These are phyloP conservation scores for Myiozetetes cayanensis DNA, from an alignment of 2,113 vertebrate genomes.

Conservation along the genomic window DNA sequence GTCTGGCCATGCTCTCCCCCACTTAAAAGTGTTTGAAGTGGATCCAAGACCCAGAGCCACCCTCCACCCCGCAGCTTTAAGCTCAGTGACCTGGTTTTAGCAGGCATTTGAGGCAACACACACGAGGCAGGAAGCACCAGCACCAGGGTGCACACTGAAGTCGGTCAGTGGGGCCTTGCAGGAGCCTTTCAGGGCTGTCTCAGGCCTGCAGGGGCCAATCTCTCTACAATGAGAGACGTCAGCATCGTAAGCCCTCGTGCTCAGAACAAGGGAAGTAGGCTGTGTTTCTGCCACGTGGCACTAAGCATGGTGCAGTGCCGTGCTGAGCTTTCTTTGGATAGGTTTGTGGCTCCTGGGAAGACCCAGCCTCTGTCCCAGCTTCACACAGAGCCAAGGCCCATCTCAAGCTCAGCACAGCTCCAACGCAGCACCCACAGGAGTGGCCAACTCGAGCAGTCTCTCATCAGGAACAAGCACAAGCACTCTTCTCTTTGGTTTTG, in stretches of 20 bases:
- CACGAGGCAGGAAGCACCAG: not conserved
- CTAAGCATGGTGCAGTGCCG: not conserved
- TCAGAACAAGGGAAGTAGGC: not conserved
- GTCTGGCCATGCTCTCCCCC: fast-evolving
- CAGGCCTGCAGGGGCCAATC: not conserved
- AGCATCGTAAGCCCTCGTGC: fast-evolving
- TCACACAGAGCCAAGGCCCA: not conserved
- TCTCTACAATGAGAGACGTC: not conserved
- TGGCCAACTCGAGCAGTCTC: not conserved
- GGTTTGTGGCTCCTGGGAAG: not conserved
- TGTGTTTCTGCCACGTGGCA: not conserved
- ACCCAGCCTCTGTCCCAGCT: not conserved
- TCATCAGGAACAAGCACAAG: not conserved
- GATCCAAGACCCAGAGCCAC: not conserved
- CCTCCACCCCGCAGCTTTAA: not conserved
- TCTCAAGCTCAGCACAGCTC: too few relatives aligned
- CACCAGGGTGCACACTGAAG: fast-evolving
- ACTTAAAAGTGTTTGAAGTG: not conserved
- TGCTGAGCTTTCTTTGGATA: not conserved
- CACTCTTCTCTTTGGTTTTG: not conserved
- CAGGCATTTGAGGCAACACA: fast-evolving
- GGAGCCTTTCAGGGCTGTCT: not conserved
- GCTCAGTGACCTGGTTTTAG: not conserved
- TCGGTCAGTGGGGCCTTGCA: not conserved
- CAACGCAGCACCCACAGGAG: fast-evolving